These are phyloP conservation scores for Montifringilla adamsi DNA, from an alignment of 2,113 vertebrate species.

Conservation along the genomic window DNA sequence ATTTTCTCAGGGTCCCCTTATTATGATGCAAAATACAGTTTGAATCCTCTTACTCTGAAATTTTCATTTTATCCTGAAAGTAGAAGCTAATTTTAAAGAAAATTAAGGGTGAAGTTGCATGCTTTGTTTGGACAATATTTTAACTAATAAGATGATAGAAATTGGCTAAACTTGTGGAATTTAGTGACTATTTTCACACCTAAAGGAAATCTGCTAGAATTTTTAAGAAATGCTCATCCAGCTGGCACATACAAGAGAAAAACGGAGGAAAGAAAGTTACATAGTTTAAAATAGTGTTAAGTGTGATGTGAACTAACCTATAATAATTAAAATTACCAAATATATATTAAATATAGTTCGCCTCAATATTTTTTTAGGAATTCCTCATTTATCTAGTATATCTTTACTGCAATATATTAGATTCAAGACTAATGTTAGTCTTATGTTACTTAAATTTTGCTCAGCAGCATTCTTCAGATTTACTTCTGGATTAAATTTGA, in stretches of 20 bases:
- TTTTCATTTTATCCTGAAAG: background rate
- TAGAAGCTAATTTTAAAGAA: background rate
- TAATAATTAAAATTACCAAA: background rate
- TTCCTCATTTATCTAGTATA: fast-evolving
- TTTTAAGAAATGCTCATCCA: background rate
- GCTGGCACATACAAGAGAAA: background rate
- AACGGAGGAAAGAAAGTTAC: background rate
- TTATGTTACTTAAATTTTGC: background rate
- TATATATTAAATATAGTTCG: background rate
- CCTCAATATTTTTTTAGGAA: background rate
- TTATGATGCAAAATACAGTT: background rate
- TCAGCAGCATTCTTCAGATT: background rate
- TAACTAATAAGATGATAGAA: background rate
- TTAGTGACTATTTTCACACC: background rate
- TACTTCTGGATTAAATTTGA: background rate
- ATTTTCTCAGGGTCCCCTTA: background rate
- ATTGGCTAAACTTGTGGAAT: background rate
- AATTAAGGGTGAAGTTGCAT: background rate
- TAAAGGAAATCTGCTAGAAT: background rate
- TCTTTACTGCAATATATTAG: background rate
- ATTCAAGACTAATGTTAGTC: background rate
- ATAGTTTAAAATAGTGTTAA: background rate
- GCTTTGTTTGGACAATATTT: background rate
- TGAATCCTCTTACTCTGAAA: background rate
- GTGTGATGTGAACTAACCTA: background rate